Percentiles rank a stretch among this genome's conserved stretches.
These are phyloP conservation scores for Fissipunctia ypsillon DNA, from an alignment of 2,888 invertebrate genomes.

Conservation along the genomic window DNA sequence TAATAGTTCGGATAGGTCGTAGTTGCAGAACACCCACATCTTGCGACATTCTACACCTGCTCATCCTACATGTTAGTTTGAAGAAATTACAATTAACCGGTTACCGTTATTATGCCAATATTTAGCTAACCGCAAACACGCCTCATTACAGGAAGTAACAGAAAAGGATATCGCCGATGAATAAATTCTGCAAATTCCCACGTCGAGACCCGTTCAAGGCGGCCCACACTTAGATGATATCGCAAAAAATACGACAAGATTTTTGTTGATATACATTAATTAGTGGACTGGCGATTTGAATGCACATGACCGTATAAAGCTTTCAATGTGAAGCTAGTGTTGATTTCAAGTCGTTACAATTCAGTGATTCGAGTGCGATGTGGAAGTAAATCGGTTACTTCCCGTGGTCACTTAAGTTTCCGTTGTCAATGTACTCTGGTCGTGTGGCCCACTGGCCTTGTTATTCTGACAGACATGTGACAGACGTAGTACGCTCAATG, in stretches of 20 bases:
- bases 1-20: slow-evolving; percentile 31
- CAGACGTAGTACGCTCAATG: slow-evolving; percentile 45
- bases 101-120: slow-evolving; percentile 50
- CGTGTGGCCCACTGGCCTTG: slow-evolving; percentile 69
- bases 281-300: slow-evolving; percentile 9
- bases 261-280: slow-evolving; percentile 24
- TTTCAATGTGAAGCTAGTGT: slow-evolving; percentile 30
- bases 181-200: slow-evolving; percentile 35
- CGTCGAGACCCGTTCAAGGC: slow-evolving; percentile 29
- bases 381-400: slow-evolving; percentile 68
- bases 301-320: slow-evolving; percentile 16
- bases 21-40: neutral
- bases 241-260: slow-evolving; percentile 23
- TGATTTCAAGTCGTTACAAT: slow-evolving; percentile 30
- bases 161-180: slow-evolving; percentile 21
- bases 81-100: slow-evolving; percentile 30
- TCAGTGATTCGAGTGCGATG: slow-evolving; percentile 45
- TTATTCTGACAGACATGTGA: slow-evolving; percentile 53
- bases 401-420: slow-evolving; percentile 64
- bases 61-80: slow-evolving; percentile 8
- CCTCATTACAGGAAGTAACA: slow-evolving; percentile 43
- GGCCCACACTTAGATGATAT: slow-evolving; percentile 15
- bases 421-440: slow-evolving; percentile 55
- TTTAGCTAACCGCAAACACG: slow-evolving; percentile 10
- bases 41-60: slow-evolving; percentile 39